Evolutionary conservation across 2,797 vertebrate genomes (phyloP).

Genomic region (Bradypodion ventrale): DNA sequence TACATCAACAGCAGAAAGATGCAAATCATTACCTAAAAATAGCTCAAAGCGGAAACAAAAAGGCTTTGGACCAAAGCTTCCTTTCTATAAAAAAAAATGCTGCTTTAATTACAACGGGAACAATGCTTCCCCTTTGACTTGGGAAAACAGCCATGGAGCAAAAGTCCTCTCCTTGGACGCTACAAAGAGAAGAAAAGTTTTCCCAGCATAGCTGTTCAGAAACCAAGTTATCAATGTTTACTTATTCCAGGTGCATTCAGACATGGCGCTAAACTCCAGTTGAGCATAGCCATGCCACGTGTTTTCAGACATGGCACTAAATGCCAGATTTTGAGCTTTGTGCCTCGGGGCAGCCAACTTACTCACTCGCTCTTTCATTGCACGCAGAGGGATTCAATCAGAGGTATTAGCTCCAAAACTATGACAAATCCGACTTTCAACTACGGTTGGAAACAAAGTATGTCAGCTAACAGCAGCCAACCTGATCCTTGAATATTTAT

Average conservation of each 20-base stretch:
- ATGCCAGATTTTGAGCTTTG: not conserved
- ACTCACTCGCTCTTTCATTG: no score
- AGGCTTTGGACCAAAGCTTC: not conserved
- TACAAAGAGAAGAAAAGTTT: not conserved
- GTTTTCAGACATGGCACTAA: not conserved
- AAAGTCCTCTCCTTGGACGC: not conserved
- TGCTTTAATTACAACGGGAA: not conserved
- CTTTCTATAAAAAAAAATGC: not conserved
- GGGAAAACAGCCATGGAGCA: not conserved
- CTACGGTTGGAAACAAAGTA: no score
- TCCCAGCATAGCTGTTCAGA: not conserved
- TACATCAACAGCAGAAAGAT: not conserved
- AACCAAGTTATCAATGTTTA: not conserved
- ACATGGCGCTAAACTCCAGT: not conserved
- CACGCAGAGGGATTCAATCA: no score
- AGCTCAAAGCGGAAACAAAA: not conserved
- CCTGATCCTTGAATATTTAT: no score
- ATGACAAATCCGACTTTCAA: no score
- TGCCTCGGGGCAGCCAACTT: not conserved
- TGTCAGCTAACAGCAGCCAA: no score
- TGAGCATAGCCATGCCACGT: not conserved
- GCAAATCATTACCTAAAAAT: not conserved
- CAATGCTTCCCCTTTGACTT: not conserved
- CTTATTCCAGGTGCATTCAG: not conserved
- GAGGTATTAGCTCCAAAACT: no score